Percentiles rank a stretch among this genome's conserved stretches.
Conservation (phyloP, 2,888 invertebrate species). For the Embidobia sp. region DNA sequence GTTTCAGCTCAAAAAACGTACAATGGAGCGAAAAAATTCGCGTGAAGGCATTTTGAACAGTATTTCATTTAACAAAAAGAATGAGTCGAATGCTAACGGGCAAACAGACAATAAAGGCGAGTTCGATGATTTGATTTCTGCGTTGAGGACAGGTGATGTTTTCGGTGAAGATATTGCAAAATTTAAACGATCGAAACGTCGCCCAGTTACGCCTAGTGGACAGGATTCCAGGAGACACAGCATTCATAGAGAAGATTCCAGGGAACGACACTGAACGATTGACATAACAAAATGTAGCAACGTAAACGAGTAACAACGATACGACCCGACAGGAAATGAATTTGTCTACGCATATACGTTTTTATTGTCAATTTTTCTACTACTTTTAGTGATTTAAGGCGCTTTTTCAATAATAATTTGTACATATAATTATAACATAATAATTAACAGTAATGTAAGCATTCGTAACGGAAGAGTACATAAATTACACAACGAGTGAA, state of each 20-base stretch:
- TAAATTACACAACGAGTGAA: no score
- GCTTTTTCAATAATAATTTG: not conserved
- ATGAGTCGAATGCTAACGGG: conserved; percentile 84
- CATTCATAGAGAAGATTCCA: conserved; percentile 86
- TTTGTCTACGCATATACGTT: no score
- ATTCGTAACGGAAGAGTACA: no score
- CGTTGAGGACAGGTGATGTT: conserved; percentile 95
- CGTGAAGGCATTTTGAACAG: conserved; percentile 89
- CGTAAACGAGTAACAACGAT: conserved; percentile 37
- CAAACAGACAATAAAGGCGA: conserved; percentile 88
- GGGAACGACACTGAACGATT: conserved; percentile 84
- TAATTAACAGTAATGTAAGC: no score
- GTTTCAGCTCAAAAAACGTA: conserved; percentile 89
- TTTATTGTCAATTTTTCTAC: no score
- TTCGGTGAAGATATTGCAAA: conserved; percentile 98
- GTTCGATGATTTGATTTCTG: conserved; percentile 98
- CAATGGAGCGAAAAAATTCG: conserved; percentile 92
- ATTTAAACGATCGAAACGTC: conserved; percentile 90
- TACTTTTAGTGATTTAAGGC: no score
- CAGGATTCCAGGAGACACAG: conserved; percentile 85
- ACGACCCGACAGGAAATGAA: conserved; percentile 49
- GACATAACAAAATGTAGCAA: not conserved
- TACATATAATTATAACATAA: conserved; percentile 10
- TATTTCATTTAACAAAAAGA: conserved; percentile 87
- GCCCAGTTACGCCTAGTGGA: conserved; percentile 83